These are phyloP conservation scores for Fringilla coelebs DNA, from an alignment of 2,797 vertebrate species.

Conservation along the genomic window DNA sequence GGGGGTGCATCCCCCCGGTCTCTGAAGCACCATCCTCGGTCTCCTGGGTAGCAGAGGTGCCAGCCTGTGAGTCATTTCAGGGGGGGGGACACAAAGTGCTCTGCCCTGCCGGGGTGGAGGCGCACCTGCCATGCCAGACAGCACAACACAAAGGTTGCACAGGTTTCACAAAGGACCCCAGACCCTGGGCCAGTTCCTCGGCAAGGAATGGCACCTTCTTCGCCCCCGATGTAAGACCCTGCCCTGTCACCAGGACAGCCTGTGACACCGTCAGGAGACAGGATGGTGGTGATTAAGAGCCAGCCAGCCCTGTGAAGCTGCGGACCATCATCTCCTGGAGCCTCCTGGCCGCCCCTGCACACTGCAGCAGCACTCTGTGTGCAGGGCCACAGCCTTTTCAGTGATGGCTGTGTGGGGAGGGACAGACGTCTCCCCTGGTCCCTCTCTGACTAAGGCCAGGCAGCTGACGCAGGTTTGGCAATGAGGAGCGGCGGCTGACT, in stretches of 20 bases:
- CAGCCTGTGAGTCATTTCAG: not conserved
- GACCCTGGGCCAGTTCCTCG: not conserved
- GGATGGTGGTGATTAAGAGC: not conserved
- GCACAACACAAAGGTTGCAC: not conserved
- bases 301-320: not conserved
- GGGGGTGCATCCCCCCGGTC: too few species aligned
- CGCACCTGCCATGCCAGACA: not conserved
- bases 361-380: not conserved
- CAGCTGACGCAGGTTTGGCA: not conserved
- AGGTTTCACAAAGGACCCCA: too few species aligned
- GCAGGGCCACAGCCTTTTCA: not conserved
- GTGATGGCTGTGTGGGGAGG: not conserved
- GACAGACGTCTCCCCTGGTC: not conserved
- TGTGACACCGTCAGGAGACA: not conserved
- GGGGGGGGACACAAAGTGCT: accelerated
- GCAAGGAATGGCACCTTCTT: not conserved
- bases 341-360: not conserved
- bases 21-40: not conserved
- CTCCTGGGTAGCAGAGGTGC: too few species aligned
- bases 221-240: accelerated
- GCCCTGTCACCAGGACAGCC: not conserved
- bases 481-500: not conserved
- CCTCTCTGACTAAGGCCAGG: not conserved
- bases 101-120: not conserved
- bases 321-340: not conserved